Evolutionary conservation across 2,888 invertebrate species (phyloP), one percentile per base, ranked within the genome.

Genomic region (Drosophila imparisetae): DNA sequence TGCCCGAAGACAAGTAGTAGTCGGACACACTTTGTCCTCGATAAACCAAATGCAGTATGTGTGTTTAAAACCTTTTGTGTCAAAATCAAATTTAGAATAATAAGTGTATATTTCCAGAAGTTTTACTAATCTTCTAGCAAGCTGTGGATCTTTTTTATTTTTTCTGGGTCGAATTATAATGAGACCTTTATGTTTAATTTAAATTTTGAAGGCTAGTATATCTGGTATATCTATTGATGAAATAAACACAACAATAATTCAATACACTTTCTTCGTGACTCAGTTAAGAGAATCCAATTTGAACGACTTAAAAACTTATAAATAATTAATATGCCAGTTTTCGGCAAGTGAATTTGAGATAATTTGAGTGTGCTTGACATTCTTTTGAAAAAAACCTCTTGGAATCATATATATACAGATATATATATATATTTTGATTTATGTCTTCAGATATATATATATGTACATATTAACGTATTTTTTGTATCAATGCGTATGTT

Each of bases 1-100:
- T 88, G 13, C 86, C 90, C 0, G 67, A 55, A 3, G 48, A 67
- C 0, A 59, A 73, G 32, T 18, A 30, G 58, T 18, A 11, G 8
- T 2, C 18, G 15, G 7, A 49, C 15, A 34, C 8, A 8, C 13
- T n/a, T 13, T 40, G n/a, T 5, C 21, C 5, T 8, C 2, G n/a
- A 5, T 30, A 40, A 30, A 15, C 34, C 10, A 38, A 21, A 21
- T 55, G 29, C 29, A 29, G 15, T 7, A 29, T 11, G 34, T 5
- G 52, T 36, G 27, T 8, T 38, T 13, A 15, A 38, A 55, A n/a
- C 29, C 4, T n/a, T 8, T 55, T 27, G 55, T 29, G 8, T 55
- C 38, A 29, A 55, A 40, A 38, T n/a, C 4, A 40, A 29, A 27
- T 27, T 49, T 2, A 4, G 5, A 49, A 49, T 18, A 49, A 49